These are phyloP conservation scores for Manis crassicaudata DNA, from an alignment of 2,797 vertebrate genomes.

Conservation along the genomic window DNA sequence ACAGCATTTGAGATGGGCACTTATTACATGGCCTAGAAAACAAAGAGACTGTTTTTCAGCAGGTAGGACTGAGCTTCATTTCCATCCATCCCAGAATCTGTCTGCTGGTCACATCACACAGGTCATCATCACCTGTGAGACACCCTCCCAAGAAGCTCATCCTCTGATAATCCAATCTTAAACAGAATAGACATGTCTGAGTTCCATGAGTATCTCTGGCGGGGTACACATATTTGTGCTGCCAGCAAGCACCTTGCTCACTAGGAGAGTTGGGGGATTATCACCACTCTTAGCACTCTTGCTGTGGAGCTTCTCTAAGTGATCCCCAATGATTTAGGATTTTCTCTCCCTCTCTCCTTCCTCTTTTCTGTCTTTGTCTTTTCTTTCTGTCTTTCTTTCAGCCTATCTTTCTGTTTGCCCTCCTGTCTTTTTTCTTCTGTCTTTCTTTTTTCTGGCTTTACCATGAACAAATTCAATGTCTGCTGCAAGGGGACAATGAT, in stretches of 20 bases:
- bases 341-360: neutral
- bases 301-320: slow-evolving; percentile 30
- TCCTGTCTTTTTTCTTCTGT: neutral
- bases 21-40: slow-evolving; percentile 26
- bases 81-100: slow-evolving; percentile 8
- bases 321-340: neutral
- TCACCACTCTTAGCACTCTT: neutral
- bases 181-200: neutral
- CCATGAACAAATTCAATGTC: slow-evolving; percentile 29
- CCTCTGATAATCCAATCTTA: slow-evolving; percentile 13
- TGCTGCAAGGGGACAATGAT: neutral
- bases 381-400: neutral
- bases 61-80: slow-evolving; percentile 8
- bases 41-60: slow-evolving; percentile 35
- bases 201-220: neutral
- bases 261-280: slow-evolving; percentile 1
- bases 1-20: neutral
- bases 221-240: neutral
- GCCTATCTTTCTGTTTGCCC: neutral
- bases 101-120: slow-evolving; percentile 37
- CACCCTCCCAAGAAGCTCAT: slow-evolving; percentile 8
- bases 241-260: neutral
- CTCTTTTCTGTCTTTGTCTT: neutral
- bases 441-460: neutral
- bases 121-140: slow-evolving; percentile 21